Percentiles rank a stretch among this genome's conserved stretches.
Conservation (phyloP, 1,140 invertebrate genomes). For the Lamellibrachia luymesi region DNA sequence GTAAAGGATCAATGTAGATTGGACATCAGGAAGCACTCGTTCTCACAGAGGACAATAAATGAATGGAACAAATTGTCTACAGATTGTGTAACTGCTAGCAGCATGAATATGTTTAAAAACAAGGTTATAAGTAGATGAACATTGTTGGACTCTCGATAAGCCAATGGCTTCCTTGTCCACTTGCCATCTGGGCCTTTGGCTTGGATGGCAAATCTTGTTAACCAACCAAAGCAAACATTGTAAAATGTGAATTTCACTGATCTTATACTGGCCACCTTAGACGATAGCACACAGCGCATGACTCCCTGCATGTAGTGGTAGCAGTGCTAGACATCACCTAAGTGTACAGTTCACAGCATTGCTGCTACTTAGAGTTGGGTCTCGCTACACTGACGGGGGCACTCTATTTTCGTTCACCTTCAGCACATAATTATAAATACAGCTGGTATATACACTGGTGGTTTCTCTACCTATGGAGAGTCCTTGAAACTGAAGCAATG, state of each 20-base stretch:
- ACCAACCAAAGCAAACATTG: not conserved
- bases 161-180: too few relatives aligned
- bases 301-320: too few relatives aligned
- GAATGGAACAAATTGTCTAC: too few relatives aligned
- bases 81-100: too few relatives aligned
- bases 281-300: not conserved
- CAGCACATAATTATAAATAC: not conserved
- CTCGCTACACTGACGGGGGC: not conserved
- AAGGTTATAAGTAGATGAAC: too few relatives aligned
- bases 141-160: too few relatives aligned
- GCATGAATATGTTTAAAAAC: too few relatives aligned
- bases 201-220: too few relatives aligned
- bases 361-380: not conserved
- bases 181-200: too few relatives aligned
- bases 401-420: not conserved
- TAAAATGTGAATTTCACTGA: not conserved
- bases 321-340: not conserved
- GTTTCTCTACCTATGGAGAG: not conserved
- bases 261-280: not conserved
- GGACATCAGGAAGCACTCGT: too few relatives aligned
- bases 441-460: not conserved
- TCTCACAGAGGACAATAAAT: too few relatives aligned
- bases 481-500: not conserved
- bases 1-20: too few relatives aligned
- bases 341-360: not conserved